These are phyloP conservation scores for Parthenolecanium corni DNA, from an alignment of 2,888 invertebrate species.

Conservation along the genomic window DNA sequence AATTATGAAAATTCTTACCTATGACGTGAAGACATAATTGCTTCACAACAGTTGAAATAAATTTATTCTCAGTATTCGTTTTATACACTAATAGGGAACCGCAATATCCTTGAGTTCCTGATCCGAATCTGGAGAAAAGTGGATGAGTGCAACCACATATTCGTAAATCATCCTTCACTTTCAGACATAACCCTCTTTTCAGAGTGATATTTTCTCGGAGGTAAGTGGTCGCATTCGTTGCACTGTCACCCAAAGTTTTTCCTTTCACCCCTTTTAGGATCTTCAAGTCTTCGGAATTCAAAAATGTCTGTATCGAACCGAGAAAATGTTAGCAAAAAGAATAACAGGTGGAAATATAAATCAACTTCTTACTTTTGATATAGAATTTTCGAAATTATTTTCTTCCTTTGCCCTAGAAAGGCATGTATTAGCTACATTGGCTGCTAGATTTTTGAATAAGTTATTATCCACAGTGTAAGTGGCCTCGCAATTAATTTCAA, in stretches of 20 bases:
- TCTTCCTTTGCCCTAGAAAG: constrained; percentile 51
- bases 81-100: constrained; percentile 69
- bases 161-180: constrained; percentile 39
- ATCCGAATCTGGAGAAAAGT: constrained; percentile 36
- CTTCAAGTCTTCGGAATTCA: constrained; percentile 53
- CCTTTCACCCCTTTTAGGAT: constrained; percentile 51
- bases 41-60: constrained; percentile 46
- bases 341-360: too few relatives aligned
- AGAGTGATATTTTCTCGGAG: constrained; percentile 83
- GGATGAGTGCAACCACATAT: constrained; percentile 72
- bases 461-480: constrained; percentile 95
- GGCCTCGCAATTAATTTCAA: constrained; percentile 96
- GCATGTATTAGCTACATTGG: constrained; percentile 56
- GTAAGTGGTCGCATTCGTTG: constrained; percentile 73
- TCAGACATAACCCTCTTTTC: constrained; percentile 64
- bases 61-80: constrained; percentile 36
- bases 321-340: too few relatives aligned
- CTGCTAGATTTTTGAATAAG: constrained; percentile 72
- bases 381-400: constrained; percentile 39
- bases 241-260: constrained; percentile 62
- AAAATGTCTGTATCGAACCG: constrained; percentile 30
- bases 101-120: constrained; percentile 54
- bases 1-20: constrained; percentile 42
- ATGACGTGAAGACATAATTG: constrained; percentile 88
- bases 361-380: constrained; percentile 28